Conservation (phyloP, 1,140 invertebrate genomes). For the Heliconius eleuchia region DNA sequence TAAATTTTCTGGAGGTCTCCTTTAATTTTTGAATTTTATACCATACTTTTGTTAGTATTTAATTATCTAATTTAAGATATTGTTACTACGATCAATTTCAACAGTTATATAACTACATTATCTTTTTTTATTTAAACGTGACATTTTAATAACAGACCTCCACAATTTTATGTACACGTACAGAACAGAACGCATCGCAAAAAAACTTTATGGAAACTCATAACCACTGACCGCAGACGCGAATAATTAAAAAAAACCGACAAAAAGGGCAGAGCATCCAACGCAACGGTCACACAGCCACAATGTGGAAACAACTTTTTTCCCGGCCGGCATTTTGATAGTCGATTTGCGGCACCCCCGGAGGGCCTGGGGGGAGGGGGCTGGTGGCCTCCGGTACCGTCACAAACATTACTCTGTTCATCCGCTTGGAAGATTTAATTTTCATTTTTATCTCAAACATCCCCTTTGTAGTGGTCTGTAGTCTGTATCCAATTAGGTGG, state of each 20-base stretch:
- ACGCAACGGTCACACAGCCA: constrained; percentile 68
- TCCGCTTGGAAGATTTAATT: constrained; percentile 80
- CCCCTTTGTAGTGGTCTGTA: constrained; percentile 79
- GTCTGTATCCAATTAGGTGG: constrained; percentile 78
- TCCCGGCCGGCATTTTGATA: constrained; percentile 72
- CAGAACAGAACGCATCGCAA: constrained; percentile 9
- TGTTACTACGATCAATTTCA: not conserved
- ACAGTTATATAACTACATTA: not conserved
- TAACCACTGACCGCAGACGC: constrained; percentile 48
- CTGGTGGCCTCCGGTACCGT: constrained; percentile 65
- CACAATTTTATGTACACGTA: not conserved
- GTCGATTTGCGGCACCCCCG: constrained; percentile 74
- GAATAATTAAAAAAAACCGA: constrained; percentile 62
- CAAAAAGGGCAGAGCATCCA: constrained; percentile 57
- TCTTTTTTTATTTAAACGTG: not conserved
- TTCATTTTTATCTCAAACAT: constrained; percentile 81
- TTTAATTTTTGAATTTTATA: not conserved
- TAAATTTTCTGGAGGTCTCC: too few relatives aligned
- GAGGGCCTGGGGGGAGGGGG: constrained; percentile 29
- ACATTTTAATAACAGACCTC: not conserved
- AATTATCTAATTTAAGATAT: not conserved
- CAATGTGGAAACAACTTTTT: constrained; percentile 69
- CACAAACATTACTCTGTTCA: constrained; percentile 80
- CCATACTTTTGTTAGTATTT: not conserved
- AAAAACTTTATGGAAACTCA: constrained; percentile 30